Evolutionary conservation across 2,113 vertebrate genomes (phyloP).

Genomic region (Tupaia tana): DNA sequence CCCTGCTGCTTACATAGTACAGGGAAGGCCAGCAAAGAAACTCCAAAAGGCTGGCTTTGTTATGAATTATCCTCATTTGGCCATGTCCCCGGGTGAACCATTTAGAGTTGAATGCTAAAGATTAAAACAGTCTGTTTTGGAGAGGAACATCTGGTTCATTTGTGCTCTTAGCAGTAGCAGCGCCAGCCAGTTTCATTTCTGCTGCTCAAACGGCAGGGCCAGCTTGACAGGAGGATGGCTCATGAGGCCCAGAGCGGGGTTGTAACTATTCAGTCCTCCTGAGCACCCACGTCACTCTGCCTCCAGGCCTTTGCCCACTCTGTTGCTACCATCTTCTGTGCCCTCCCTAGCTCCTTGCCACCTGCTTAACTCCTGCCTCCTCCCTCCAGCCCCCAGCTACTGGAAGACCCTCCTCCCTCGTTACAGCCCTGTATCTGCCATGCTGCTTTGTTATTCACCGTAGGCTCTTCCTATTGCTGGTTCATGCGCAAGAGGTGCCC

Average conservation of each 20-base stretch:
- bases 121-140: slow-evolving; percentile 55
- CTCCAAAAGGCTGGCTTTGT: neutral
- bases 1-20: neutral
- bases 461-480: neutral
- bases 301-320: neutral
- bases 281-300: neutral
- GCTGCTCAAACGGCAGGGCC: neutral
- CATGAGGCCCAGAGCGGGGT: neutral
- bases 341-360: neutral
- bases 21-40: neutral
- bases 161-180: neutral
- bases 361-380: neutral
- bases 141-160: slow-evolving; percentile 70
- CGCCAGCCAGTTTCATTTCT: neutral
- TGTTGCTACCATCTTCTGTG: neutral
- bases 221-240: neutral
- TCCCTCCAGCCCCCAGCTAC: neutral
- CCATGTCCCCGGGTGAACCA: slow-evolving; percentile 28
- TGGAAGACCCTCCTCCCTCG: neutral
- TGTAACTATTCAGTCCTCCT: neutral
- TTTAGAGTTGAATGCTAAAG: slow-evolving; percentile 51
- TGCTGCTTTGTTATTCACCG: neutral
- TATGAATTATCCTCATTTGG: slow-evolving; percentile 55
- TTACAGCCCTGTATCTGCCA: neutral
- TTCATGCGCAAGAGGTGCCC: neutral